phyloP scores from a whole-genome alignment of 2,888 invertebrate species.

The Diaperis boleti region DNA sequence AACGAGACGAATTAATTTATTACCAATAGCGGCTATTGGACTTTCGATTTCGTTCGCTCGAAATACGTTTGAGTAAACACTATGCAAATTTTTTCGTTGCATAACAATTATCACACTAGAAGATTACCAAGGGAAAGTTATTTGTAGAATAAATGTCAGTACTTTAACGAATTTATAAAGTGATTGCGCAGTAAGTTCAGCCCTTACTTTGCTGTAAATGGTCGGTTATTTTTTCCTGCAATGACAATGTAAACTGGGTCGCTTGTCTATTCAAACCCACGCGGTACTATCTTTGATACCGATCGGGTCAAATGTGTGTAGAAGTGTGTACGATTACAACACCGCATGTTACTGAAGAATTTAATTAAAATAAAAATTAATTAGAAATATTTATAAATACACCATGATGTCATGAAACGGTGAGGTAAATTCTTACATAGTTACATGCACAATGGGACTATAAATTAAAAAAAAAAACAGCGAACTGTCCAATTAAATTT shows the following conservation, averaged over 20 bases:
- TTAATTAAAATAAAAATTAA: conserved; percentile 1
- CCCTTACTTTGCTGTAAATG: no score
- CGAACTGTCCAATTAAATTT: background rate
- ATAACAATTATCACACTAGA: background rate
- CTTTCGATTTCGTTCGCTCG: background rate
- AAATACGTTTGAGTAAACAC: background rate
- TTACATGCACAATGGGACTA: background rate
- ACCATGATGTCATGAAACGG: conserved; percentile 1
- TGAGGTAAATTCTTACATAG: background rate
- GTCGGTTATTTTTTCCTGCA: no score
- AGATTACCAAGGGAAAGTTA: conserved; percentile 7
- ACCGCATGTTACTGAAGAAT: background rate
- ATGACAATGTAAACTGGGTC: conserved; percentile 20
- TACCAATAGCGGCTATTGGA: no score
- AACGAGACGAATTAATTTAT: no score
- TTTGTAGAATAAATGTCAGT: background rate
- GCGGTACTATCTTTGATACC: conserved; percentile 20
- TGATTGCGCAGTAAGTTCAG: background rate
- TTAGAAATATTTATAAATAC: conserved; percentile 11
- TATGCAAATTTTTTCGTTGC: conserved; percentile 10
- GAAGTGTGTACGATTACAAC: background rate
- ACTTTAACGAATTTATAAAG: background rate
- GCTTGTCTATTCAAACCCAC: conserved; percentile 20
- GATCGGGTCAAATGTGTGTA: conserved; percentile 22
- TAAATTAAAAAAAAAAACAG: background rate